These are phyloP conservation scores for Paedocypris sp. DNA, from an alignment of 2,113 vertebrate genomes.

Conservation along the genomic window DNA sequence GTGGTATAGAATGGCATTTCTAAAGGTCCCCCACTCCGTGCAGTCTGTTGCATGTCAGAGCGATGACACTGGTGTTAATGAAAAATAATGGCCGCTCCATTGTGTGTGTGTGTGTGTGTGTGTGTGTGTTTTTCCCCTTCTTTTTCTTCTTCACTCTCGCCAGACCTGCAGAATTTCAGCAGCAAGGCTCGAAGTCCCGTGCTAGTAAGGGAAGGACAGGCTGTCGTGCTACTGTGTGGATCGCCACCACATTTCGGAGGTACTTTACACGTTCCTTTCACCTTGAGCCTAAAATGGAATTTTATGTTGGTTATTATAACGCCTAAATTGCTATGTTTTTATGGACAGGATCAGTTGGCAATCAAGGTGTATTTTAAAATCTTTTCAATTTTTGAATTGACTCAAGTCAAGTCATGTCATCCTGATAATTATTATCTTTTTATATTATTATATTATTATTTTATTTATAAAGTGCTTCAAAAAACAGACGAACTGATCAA, in stretches of 20 bases:
- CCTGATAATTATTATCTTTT: no score
- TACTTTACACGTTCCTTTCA: constrained; percentile 46
- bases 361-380: no score
- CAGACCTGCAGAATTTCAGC: constrained; percentile 79
- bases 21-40: constrained; percentile 32
- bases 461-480: no score
- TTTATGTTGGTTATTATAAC: no score
- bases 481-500: no score
- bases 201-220: constrained; percentile 77
- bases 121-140: no score
- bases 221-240: constrained; percentile 77
- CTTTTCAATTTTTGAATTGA: no score
- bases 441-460: no score
- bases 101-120: no score
- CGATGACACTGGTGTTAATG: constrained; percentile 49
- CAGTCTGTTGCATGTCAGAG: constrained; percentile 34
- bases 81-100: constrained; percentile 40
- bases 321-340: no score
- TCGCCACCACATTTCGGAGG: constrained; percentile 73
- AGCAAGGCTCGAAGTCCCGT: constrained; percentile 62
- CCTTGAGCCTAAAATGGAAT: background rate
- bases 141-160: constrained; percentile 23
- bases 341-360: no score
- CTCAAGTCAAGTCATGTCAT: no score
- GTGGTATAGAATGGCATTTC: constrained; percentile 48